Base-by-base conservation (phyloP, 2,113 vertebrate genomes). In the Trinectes maculatus region DNA sequence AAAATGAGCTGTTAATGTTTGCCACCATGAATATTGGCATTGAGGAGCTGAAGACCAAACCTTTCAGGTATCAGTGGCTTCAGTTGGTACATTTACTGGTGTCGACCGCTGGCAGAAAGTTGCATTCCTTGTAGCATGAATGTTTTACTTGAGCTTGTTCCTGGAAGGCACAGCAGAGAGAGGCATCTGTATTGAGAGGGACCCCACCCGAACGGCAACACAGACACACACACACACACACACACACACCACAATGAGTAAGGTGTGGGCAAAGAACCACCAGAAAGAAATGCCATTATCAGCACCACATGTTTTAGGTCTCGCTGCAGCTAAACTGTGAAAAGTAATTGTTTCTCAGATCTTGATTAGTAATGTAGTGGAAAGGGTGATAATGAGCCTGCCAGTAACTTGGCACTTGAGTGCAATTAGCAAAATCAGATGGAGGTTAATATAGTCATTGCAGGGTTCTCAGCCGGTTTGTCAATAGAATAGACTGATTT, bases 391-490 rank as follows among this genome's bases (percentile, higher is more conserved):
- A 92, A 92, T 91, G 82, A 82, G 80, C 53, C 73, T 83, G 71
- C 71, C 75, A 56, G 84, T 90, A 91, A 83, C 87, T 76, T 77
- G 39, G 80, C 85, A 85, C 87, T 91, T 86, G 87, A 85, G 81
- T 66, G 36, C 84, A 91, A 89, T 92, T 92, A 90, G 83, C 18
- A 39, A 72, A 89, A 88, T 86, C 87, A 82, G 67, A 84, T 85
- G 59, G 64, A 61, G 87, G 82, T 89, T 87, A 88, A 89, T 91
- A 85, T 33, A 70, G 82, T 69, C 67, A 22, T 40, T 58, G 56
- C 22, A 66, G 46, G 59, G 60, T 28, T 61, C 79, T 76, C 12
- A 37, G 57, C 68, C 59, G 42, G 62, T 52, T 74, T 79, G 83
- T 89, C 89, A 83, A 89, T 90, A 71, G 48, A 64, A 69, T 64